Evolutionary conservation across 2,797 vertebrate genomes (phyloP), one percentile per base, ranked within the genome.

Genomic region (Mastacembelus armatus): DNA sequence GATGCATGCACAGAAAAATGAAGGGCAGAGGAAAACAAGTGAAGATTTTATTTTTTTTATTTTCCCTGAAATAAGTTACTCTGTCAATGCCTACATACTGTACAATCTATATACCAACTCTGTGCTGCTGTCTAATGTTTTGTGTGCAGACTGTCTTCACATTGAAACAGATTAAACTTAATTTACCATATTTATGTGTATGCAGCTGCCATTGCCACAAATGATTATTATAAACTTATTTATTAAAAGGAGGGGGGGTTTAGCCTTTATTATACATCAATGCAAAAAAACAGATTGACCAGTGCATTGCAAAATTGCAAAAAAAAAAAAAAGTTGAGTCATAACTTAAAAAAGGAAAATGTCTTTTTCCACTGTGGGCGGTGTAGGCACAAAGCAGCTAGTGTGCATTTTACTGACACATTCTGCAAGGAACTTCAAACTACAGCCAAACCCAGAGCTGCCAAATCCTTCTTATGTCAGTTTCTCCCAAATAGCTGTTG

Each of bases 341-440:
- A 87, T 63, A 49, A 51, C 18, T 79, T 55, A 18, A 79, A 86
- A 77, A 74, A 74, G 61, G 4, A 48, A 63, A 51, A 5, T 0
- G 5, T 35, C 3, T 35, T 50, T 78, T 71, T 71, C 83, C 71
- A 67, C 48, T n/a, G 77, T 84, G 75, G 85, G 84, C 33, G 59
- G 61, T 74, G 48, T 54, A 71, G 32, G 65, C 74, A 64, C 57
- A 67, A 26, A 58, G 44, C 18, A 4, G 55, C 38, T 69, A 68
- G 70, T 35, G 58, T 63, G 57, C 54, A 77, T 71, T 71, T 64
- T 63, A 73, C 50, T 39, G 51, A 66, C 66, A 73, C 58, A 49
- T 70, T 63, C n/a, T n/a, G 35, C 40, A 85, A 33, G 68, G 76
- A 49, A 74, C 70, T 70, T 83, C 44, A 77, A 76, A 76, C 77